A percentile compares a stretch with the other conserved stretches of the same genome.
Evolutionary conservation across 2,113 vertebrate species (phyloP).

Genomic region (Thomomys bottae): DNA sequence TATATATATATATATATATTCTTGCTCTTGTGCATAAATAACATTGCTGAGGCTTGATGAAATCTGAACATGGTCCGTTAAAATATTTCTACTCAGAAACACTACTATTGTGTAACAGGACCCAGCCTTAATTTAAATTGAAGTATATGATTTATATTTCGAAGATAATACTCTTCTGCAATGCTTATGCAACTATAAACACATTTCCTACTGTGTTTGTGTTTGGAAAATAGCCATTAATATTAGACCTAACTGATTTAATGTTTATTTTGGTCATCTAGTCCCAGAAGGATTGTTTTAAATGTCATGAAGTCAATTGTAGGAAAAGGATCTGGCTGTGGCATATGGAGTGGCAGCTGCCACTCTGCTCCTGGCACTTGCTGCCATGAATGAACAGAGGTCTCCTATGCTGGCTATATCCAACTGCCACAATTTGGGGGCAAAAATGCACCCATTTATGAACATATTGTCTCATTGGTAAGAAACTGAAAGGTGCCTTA

Average conservation of each 20-base stretch:
- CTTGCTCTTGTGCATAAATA: constrained; percentile 25
- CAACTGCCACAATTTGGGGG: not conserved
- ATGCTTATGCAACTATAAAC: not conserved
- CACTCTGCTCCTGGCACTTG: not conserved
- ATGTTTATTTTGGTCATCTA: not conserved
- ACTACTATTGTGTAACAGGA: not conserved
- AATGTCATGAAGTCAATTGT: not conserved
- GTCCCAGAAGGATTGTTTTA: not conserved
- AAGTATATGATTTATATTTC: constrained; percentile 34
- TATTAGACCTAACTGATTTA: not conserved
- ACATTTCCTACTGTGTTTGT: not conserved
- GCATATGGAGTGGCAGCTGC: too few species aligned
- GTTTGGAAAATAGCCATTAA: not conserved
- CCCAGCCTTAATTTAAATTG: not conserved
- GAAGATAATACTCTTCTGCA: not conserved
- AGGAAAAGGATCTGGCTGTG: not conserved
- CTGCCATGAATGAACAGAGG: too few species aligned
- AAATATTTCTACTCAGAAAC: not conserved
- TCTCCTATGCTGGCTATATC: not conserved
- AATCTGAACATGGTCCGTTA: not conserved
- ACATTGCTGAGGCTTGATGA: not conserved
- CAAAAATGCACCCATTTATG: not conserved
- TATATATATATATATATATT: not conserved
- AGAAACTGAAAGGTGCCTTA: not conserved
- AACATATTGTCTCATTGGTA: not conserved